Base-by-base conservation (phyloP, 2,888 invertebrate species). In the Tetanocera ferruginea region DNA sequence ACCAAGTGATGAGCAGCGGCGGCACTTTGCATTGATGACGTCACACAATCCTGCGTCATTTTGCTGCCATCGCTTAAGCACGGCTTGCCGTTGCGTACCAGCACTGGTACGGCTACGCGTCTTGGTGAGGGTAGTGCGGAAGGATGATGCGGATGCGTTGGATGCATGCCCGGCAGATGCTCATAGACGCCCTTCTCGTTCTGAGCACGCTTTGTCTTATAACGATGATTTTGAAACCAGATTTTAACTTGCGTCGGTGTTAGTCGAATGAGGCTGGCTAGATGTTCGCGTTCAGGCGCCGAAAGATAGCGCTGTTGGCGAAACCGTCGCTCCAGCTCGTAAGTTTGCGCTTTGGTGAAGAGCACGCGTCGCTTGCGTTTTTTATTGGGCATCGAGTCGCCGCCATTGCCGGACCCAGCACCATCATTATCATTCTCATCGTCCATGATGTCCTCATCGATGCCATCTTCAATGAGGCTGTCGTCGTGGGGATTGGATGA, bases 221-320 rank as follows among this genome's bases (percentile, higher is more conserved):
- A 99, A 87, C 98, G 94, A 89, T 99, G 99, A 90, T 98, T 98
- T 90, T 98, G 98, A 91, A 99, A 99, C 99, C 99, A 99, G 85
- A 99, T 99, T 91, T 98, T 98, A 72, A 96, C 96, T 91, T 99
- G 99, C 3, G 98, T 99, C 0, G 99, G 99, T 2, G 99, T 98
- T 78, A 99, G 91, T 77, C 97, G 93, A 82, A 99, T 99, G 85
- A 98, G 92, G 81, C 96, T 96, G 3, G 99, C 99, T 82, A 99
- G 91, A 88, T 98, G 98, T 88, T 99, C 99, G 51, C 99, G 91
- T 89, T 99, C 99, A 0, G 99, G 99, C 0, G 99, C 99, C 3
- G 98, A 98, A 19, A 99, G 92, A 90, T 99, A 99, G 82, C 98
- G 92, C 89, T 99, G 99, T 87, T 98, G 98, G 3, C 98, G 92